A percentile compares a stretch with the other conserved stretches of the same genome.
phyloP scores from a whole-genome alignment of 2,797 vertebrate species.

The Iguana delicatissima region DNA sequence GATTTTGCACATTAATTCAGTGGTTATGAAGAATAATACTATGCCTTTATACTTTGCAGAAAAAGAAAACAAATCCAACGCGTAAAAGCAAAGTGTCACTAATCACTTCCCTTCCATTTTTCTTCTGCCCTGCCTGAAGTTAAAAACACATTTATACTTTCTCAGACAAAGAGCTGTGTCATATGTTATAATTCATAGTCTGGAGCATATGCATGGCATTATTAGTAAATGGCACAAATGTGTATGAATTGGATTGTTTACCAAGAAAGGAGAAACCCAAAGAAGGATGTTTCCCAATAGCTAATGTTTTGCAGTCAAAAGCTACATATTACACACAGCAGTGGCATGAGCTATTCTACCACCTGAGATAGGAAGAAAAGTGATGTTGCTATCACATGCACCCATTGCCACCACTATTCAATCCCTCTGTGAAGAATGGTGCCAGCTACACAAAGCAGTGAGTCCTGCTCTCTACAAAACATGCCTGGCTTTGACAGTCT shows the following conservation, averaged over 20 bases:
- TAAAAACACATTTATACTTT: background rate
- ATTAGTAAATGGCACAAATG: background rate
- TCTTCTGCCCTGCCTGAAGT: background rate
- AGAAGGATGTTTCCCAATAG: background rate
- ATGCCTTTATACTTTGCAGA: background rate
- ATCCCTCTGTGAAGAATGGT: background rate
- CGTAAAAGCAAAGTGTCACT: constrained; percentile 14
- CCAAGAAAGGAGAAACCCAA: background rate
- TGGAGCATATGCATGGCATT: background rate
- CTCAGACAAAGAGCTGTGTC: background rate
- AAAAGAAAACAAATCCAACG: background rate
- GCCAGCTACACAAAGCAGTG: background rate
- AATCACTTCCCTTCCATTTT: background rate
- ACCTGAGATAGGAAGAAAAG: background rate
- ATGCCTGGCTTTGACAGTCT: background rate
- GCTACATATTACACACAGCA: background rate
- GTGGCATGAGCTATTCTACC: background rate
- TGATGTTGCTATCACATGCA: background rate
- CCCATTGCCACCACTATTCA: background rate
- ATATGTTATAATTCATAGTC: background rate
- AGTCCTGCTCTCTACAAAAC: background rate
- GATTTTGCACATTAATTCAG: background rate
- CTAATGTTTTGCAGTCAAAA: background rate
- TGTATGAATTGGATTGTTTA: background rate
- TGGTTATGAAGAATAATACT: constrained; percentile 7